These are phyloP conservation scores for Andricus curvator DNA, from an alignment of 2,888 invertebrate genomes.

Conservation along the genomic window DNA sequence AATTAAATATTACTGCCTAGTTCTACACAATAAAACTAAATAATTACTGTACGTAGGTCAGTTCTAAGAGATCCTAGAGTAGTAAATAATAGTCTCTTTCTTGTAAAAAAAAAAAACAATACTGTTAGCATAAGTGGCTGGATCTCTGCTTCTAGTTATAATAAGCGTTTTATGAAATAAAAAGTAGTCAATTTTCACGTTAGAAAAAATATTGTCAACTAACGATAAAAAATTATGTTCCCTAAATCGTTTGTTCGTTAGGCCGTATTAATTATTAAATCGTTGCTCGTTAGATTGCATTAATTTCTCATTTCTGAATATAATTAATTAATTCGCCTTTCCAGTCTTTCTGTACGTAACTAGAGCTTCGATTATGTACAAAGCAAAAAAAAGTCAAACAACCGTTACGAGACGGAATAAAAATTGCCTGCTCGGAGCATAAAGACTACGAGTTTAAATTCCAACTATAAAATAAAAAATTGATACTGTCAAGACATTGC, in stretches of 20 bases:
- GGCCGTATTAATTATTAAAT: constrained; percentile 18
- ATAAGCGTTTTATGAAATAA: constrained; percentile 27
- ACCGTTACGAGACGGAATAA: constrained; percentile 11
- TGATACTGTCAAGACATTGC: background rate
- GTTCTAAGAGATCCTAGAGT: constrained; percentile 40
- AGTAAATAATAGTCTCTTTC: constrained; percentile 37
- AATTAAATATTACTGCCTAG: constrained; percentile 43
- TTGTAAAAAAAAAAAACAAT: constrained; percentile 55
- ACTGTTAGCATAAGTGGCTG: constrained; percentile 60
- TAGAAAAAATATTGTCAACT: constrained; percentile 21
- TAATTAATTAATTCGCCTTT: constrained; percentile 26
- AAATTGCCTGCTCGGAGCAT: constrained; percentile 12
- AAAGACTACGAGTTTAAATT: background rate
- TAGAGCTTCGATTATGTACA: constrained; percentile 34
- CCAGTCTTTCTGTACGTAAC: constrained; percentile 32
- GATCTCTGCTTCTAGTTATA: constrained; percentile 48
- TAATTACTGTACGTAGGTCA: constrained; percentile 38
- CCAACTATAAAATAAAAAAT: constrained; percentile 16
- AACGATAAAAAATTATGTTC: constrained; percentile 12
- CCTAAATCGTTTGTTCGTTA: constrained; percentile 22
- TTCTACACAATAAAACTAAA: constrained; percentile 24
- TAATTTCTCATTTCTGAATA: constrained; percentile 31
- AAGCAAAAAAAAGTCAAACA: constrained; percentile 14
- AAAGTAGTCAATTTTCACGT: constrained; percentile 8
- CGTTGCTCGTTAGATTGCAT: constrained; percentile 11